Evolutionary conservation across 1,140 invertebrate species (phyloP), one percentile per base, ranked within the genome.

Genomic region (Pseudoatta argentina): DNA sequence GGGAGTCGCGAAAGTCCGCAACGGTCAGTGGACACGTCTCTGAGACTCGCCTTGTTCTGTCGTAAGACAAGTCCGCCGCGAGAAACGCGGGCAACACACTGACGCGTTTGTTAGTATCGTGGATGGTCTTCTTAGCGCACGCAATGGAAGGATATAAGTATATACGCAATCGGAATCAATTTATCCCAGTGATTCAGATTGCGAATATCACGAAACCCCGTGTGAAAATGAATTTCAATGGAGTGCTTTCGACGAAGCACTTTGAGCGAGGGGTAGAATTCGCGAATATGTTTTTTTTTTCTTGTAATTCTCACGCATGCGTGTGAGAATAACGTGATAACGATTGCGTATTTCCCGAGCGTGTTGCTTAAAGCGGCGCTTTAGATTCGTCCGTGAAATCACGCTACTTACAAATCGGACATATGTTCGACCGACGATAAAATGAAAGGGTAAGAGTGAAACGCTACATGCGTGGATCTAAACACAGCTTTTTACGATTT

Each of bases 11-110:
- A 61, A 59, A 75, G 34, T 51, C 61, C 18, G 51, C 39, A 24
- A 66, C 76, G 76, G 61, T 78, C 76, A 21, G 59, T 66, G 34
- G 61, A 66, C 44, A 66, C 82, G 59, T 48, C 78, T 69, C 77
- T n/a, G 51, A 61, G 72, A 34, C 24, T 61, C 18, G 30, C 14
- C 44, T 51, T 64, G 57, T 61, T 61, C 34, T 21, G 30, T 76
- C 73, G 73, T 24, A 24, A 14, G 63, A 21, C 59, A 24, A 51
- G 39, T 76, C 27, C 57, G 30, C 57, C 77, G 21, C 51, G 53
- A n/a, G 44, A 18, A 30, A 57, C 51, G 39, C 57, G 66, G 44
- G 44, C 39, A 27, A 51, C 48, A 51, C n/a, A n/a, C 48, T 18
- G 69, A 72, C 48, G 34, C 18, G 12, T 1, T 3, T 48, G 21